phyloP scores from a whole-genome alignment of 1,140 invertebrate genomes.

The Vanessa tameamea region DNA sequence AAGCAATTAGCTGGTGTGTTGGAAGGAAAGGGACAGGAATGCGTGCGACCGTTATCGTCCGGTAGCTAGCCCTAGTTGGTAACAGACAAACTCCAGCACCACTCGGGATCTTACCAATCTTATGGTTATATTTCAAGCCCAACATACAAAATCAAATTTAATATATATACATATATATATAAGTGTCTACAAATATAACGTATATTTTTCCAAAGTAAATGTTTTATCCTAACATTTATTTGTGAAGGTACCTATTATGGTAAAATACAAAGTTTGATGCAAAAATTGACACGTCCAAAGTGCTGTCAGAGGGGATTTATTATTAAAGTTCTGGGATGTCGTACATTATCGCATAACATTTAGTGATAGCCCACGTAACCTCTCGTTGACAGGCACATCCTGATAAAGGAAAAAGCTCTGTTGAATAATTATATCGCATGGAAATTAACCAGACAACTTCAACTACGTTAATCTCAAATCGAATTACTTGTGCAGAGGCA shows the following conservation, averaged over 20 bases:
- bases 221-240: too few relatives aligned
- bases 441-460: conserved; percentile 16
- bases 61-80: conserved; percentile 61
- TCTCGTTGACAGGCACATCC: conserved; percentile 27
- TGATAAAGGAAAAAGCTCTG: conserved; percentile 35
- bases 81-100: conserved; percentile 39
- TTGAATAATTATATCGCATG: conserved; percentile 27
- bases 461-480: conserved; percentile 4
- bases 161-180: too few relatives aligned
- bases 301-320: conserved; percentile 30
- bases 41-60: conserved; percentile 74
- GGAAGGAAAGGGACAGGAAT: conserved; percentile 58
- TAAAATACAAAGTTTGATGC: too few relatives aligned
- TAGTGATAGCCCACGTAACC: conserved; percentile 34
- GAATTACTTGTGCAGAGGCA: conserved; percentile 1
- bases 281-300: conserved; percentile 3
- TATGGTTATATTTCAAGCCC: background rate
- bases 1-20: conserved; percentile 65
- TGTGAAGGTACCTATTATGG: too few relatives aligned
- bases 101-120: conserved; percentile 14
- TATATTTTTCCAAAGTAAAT: too few relatives aligned
- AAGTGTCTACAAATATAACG: background rate
- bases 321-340: conserved; percentile 33
- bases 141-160: background rate
- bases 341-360: conserved; percentile 36